These are phyloP conservation scores for Nymphalis urticae DNA, from an alignment of 2,888 invertebrate species.

Conservation along the genomic window DNA sequence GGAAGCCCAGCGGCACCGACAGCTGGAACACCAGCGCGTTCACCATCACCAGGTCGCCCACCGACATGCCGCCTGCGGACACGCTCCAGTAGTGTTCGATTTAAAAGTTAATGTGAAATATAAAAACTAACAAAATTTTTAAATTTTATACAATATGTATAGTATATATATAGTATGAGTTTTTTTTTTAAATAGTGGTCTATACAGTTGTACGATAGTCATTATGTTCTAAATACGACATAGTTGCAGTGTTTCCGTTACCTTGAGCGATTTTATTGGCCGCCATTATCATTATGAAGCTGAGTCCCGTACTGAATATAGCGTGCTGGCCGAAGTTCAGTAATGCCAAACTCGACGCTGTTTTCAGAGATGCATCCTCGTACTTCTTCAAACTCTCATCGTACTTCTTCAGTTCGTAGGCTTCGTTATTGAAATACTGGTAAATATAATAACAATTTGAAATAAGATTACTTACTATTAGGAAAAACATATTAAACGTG, in stretches of 20 bases:
- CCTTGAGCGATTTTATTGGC: conserved; percentile 93
- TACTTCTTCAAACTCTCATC: conserved; percentile 92
- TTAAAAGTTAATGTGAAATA: too few relatives aligned
- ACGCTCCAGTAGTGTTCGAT: too few relatives aligned
- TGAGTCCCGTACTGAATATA: conserved; percentile 96
- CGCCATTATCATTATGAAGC: conserved; percentile 96
- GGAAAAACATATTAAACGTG: too few relatives aligned
- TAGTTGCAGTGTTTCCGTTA: conserved; percentile 47
- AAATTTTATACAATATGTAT: too few relatives aligned
- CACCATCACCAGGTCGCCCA: conserved; percentile 99
- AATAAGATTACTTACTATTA: background rate
- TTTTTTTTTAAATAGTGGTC: too few relatives aligned
- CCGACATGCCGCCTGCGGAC: conserved; percentile 92
- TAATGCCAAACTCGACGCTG: conserved; percentile 94
- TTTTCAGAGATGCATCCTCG: conserved; percentile 96
- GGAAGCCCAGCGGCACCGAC: conserved; percentile 97
- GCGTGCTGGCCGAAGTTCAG: conserved; percentile 99
- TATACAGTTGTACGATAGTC: too few relatives aligned
- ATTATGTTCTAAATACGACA: too few relatives aligned
- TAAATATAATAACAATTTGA: conserved; percentile 9
- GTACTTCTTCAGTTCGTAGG: conserved; percentile 94
- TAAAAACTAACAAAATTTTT: too few relatives aligned
- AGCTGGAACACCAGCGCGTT: conserved; percentile 98
- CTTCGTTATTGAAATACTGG: conserved; percentile 98
- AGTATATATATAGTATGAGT: too few relatives aligned